Percentiles rank a stretch among this genome's conserved stretches.
These are phyloP conservation scores for Drosophila antonietae DNA, from an alignment of 2,888 invertebrate genomes.

Conservation along the genomic window DNA sequence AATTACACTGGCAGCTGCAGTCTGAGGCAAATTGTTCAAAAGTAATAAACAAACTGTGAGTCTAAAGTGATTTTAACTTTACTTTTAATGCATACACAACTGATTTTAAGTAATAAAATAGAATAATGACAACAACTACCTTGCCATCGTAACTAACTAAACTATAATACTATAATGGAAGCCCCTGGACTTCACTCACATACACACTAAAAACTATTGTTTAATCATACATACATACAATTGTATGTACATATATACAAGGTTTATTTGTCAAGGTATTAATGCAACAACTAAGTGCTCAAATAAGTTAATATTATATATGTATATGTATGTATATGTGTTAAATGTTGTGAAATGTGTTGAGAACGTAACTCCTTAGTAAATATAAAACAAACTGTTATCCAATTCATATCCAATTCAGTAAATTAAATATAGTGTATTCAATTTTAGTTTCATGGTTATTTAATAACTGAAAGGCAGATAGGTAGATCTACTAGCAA, in stretches of 20 bases:
- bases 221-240: slow-evolving; percentile 7
- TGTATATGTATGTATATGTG: background rate
- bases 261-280: slow-evolving; percentile 45
- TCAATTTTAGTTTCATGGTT: no score
- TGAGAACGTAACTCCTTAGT: no score
- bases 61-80: slow-evolving; percentile 39
- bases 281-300: background rate
- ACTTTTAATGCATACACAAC: slow-evolving; percentile 45
- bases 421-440: background rate
- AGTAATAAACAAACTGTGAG: slow-evolving; percentile 23
- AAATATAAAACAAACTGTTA: no score
- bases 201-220: slow-evolving; percentile 11
- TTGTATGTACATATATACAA: slow-evolving; percentile 12
- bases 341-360: background rate
- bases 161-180: slow-evolving; percentile 54
- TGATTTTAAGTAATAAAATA: slow-evolving; percentile 27
- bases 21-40: background rate
- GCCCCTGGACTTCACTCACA: slow-evolving; percentile 28
- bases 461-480: background rate
- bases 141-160: no score
- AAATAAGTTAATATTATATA: no score
- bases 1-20: background rate
- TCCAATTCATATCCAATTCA: no score
- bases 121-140: slow-evolving; percentile 22
- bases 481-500: background rate